phyloP scores from a whole-genome alignment of 2,797 vertebrate genomes.

The Hydrophis major region DNA sequence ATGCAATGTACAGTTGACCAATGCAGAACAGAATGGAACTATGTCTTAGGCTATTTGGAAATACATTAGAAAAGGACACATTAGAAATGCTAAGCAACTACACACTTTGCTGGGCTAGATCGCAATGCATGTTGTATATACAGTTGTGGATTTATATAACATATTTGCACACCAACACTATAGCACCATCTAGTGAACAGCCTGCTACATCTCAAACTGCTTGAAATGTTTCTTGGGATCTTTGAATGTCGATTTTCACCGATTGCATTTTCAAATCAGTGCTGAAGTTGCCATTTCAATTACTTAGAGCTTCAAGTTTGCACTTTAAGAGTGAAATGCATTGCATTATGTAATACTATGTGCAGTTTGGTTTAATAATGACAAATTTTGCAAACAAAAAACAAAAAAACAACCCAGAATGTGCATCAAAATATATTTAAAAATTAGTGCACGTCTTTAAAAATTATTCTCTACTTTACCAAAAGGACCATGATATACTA shows the following conservation, averaged over 20 bases:
- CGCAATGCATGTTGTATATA: background rate
- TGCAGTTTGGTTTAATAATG: background rate
- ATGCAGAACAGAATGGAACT: background rate
- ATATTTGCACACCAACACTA: background rate
- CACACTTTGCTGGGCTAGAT: background rate
- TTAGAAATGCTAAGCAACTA: background rate
- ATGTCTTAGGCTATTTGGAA: background rate
- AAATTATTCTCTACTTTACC: background rate
- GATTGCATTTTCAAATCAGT: background rate
- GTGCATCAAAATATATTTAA: background rate
- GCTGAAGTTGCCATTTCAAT: background rate
- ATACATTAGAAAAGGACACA: background rate
- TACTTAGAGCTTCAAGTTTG: background rate
- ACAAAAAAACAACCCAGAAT: fast-evolving
- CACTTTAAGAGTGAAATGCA: background rate
- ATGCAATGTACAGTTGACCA: background rate
- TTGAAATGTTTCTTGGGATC: background rate
- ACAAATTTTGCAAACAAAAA: background rate
- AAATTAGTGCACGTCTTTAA: background rate
- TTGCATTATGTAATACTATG: background rate
- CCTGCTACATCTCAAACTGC: background rate
- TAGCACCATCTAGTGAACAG: background rate
- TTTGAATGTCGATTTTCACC: background rate
- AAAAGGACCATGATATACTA: background rate
- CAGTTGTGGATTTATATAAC: background rate